phyloP scores from a whole-genome alignment of 2,113 vertebrate species.

The Podarcis muralis region DNA sequence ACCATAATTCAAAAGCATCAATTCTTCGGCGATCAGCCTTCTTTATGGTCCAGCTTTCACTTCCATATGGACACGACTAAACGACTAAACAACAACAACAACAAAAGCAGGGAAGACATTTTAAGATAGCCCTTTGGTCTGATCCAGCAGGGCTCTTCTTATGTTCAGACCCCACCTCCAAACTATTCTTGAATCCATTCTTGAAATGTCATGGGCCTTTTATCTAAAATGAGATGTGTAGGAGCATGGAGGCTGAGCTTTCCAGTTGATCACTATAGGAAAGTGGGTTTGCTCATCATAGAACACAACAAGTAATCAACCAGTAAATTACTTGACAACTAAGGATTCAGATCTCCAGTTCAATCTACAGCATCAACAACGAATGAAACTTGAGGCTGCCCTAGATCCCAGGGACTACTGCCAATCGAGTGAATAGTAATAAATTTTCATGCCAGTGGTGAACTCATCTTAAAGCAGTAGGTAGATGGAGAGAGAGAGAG shows the following conservation, averaged over 20 bases:
- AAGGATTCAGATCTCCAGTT: background rate
- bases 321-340: background rate
- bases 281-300: too few species aligned
- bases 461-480: too few species aligned
- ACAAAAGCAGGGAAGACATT: too few species aligned
- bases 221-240: background rate
- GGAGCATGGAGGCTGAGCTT: background rate
- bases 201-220: background rate
- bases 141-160: background rate
- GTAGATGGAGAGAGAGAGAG: too few species aligned
- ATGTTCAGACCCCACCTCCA: background rate
- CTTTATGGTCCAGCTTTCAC: too few species aligned
- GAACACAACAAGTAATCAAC: background rate
- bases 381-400: background rate
- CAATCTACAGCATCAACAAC: too few species aligned
- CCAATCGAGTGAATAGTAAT: background rate
- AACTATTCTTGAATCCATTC: background rate
- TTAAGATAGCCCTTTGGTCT: background rate
- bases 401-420: background rate
- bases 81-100: too few species aligned
- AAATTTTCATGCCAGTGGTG: background rate
- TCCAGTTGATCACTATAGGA: background rate
- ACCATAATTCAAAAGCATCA: background rate
- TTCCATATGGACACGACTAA: too few species aligned
- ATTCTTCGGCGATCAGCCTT: too few species aligned